Evolutionary conservation across 64 coral and sea anemone species (phyloP).

Genomic region (Montipora foliosa): DNA sequence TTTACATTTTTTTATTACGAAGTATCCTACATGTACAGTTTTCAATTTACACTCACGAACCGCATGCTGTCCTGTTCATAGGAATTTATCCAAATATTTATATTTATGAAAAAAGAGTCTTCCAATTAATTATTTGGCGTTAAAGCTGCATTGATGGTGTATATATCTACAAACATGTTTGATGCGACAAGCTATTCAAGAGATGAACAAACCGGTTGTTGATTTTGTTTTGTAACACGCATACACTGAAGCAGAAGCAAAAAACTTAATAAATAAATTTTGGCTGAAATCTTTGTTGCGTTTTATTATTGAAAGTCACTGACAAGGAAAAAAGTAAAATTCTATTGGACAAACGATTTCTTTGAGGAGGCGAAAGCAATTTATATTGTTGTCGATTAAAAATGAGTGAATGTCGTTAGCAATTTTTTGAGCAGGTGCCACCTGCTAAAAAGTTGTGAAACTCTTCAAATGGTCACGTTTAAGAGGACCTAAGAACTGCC

Average conservation of each 20-base stretch:
- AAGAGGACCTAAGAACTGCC: neutral
- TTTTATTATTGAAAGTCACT: neutral
- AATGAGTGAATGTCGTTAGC: neutral
- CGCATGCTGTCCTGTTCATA: neutral
- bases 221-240: too few species aligned
- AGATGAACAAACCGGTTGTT: too few species aligned
- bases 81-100: too few species aligned
- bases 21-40: neutral
- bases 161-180: too few species aligned
- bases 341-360: neutral
- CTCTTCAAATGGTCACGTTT: constrained; percentile 12
- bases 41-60: neutral
- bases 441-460: neutral
- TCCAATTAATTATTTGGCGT: too few species aligned
- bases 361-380: neutral
- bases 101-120: too few species aligned
- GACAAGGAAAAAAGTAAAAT: neutral
- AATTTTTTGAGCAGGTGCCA: constrained; percentile 6
- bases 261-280: too few species aligned
- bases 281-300: too few species aligned
- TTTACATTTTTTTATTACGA: neutral
- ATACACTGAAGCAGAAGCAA: too few species aligned
- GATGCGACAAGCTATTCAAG: too few species aligned
- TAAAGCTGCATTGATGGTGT: too few species aligned
- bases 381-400: neutral